phyloP scores from a whole-genome alignment of 2,888 invertebrate genomes.

The Eurytoma adleriae region DNA sequence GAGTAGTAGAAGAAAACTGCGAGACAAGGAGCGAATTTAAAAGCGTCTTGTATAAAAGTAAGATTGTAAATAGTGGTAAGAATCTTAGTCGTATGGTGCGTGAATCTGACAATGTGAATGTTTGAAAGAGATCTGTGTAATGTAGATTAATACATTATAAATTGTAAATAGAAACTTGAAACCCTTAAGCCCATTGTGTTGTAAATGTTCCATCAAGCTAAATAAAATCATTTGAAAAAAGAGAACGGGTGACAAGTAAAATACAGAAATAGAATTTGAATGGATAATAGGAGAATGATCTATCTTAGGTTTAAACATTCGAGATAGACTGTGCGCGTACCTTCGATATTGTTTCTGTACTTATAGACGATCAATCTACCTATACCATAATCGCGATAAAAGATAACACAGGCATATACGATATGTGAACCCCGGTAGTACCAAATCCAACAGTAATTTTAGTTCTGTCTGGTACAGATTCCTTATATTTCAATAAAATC shows the following conservation, averaged over 20 bases:
- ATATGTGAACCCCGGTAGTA: conserved; percentile 76
- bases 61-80: conserved; percentile 51
- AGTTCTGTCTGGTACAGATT: conserved; percentile 77
- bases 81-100: conserved; percentile 42
- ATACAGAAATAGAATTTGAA: conserved; percentile 42
- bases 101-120: conserved; percentile 12
- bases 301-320: conserved; percentile 71
- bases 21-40: conserved; percentile 39
- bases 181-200: conserved; percentile 64
- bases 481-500: conserved; percentile 76
- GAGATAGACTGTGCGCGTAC: conserved; percentile 74
- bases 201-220: conserved; percentile 61
- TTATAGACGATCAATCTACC: conserved; percentile 72
- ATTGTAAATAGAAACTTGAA: conserved; percentile 58
- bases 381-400: conserved; percentile 66
- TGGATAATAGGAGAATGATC: conserved; percentile 59
- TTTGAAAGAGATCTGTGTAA: conserved; percentile 40
- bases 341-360: conserved; percentile 75
- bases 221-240: conserved; percentile 35
- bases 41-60: conserved; percentile 47
- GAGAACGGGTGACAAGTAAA: conserved; percentile 47
- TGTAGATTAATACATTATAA: conserved; percentile 56
- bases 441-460: conserved; percentile 76
- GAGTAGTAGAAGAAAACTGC: conserved; percentile 2
- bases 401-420: conserved; percentile 69